Percentiles rank a stretch among this genome's conserved stretches.
Evolutionary conservation across 2,113 vertebrate species (phyloP).

Genomic region (Hypomesus transpacificus): DNA sequence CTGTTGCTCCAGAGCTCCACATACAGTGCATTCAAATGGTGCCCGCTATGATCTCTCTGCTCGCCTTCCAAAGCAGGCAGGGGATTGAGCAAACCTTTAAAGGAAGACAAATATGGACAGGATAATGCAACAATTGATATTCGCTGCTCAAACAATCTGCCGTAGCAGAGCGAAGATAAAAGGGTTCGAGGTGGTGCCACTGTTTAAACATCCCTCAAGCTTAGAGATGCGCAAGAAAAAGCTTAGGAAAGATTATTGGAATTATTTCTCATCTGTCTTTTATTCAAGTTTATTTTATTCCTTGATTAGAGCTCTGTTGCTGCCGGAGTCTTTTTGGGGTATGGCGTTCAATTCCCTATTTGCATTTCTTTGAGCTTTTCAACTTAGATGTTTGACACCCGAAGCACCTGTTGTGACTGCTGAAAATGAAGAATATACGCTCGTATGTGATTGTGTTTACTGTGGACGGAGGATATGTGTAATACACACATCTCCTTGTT

Average conservation of each 20-base stretch:
- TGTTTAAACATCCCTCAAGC: conserved; percentile 30
- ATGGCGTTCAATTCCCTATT: conserved; percentile 13
- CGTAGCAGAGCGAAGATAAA: conserved; percentile 24
- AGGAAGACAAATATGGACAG: conserved; percentile 30
- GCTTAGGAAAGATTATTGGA: conserved; percentile 25
- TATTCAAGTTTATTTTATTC: conserved; percentile 24
- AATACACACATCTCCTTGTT: neutral
- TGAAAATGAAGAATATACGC: neutral
- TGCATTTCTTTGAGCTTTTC: conserved; percentile 3
- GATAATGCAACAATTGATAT: conserved; percentile 34
- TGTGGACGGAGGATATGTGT: neutral
- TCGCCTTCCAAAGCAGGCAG: conserved; percentile 1
- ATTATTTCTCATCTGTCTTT: conserved; percentile 21
- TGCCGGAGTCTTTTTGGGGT: conserved; percentile 16
- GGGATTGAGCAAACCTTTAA: conserved; percentile 24
- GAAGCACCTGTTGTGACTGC: neutral
- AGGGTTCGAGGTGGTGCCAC: conserved; percentile 11
- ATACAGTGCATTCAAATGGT: neutral
- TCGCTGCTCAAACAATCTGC: conserved; percentile 17
- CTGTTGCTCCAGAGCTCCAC: neutral
- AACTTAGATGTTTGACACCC: conserved; percentile 4
- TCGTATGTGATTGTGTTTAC: neutral
- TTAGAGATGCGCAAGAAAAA: conserved; percentile 15
- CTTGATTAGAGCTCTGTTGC: conserved; percentile 23
- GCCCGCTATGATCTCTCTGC: neutral